Conservation (phyloP, 2,888 invertebrate species). For the Autographa pulchrina region DNA sequence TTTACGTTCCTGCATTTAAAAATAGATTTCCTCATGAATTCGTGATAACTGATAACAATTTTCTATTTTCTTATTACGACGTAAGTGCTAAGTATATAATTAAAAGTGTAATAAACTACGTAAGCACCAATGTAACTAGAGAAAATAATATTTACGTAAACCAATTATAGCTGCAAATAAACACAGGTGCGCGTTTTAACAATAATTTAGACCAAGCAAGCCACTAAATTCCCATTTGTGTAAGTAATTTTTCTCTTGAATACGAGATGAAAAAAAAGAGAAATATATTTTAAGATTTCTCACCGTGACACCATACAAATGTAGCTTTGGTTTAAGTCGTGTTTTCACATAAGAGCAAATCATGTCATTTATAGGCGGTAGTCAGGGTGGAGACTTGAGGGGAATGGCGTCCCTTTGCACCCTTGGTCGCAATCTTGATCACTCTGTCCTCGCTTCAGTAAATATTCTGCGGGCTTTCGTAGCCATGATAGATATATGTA, state of each 20-base stretch:
- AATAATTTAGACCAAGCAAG: neutral
- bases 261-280: neutral
- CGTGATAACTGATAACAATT: neutral
- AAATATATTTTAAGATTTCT: neutral
- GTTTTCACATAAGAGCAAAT: neutral
- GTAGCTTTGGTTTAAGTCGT: neutral
- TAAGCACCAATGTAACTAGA: neutral
- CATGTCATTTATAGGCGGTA: neutral
- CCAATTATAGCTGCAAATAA: neutral
- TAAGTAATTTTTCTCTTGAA: neutral
- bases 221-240: neutral
- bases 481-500: neutral
- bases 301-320: neutral
- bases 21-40: neutral
- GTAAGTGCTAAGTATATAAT: neutral
- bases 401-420: neutral
- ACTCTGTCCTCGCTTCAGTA: neutral
- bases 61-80: neutral
- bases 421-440: neutral
- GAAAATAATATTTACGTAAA: conserved; percentile 4
- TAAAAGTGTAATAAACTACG: neutral
- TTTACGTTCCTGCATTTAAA: neutral
- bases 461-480: neutral
- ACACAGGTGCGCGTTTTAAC: neutral
- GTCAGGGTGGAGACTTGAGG: neutral